A percentile compares a stretch with the other conserved stretches of the same genome.
Conservation (phyloP, 2,888 invertebrate species). For the Zhuqinia jingwanae region DNA sequence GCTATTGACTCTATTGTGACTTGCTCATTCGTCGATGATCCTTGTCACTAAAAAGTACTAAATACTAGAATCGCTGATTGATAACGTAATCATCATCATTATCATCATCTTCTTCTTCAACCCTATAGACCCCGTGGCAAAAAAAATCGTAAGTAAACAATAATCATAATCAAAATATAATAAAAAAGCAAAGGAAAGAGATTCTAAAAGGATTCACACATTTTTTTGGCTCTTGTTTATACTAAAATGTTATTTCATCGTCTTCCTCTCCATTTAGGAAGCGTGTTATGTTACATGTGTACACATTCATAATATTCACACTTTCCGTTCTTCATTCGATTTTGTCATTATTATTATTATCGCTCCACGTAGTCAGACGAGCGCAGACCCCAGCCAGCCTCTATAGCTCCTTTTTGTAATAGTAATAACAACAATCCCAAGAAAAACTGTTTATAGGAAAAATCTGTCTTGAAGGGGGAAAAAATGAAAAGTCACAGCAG, state of each 20-base stretch:
- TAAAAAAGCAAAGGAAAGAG: background rate
- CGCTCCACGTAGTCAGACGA: background rate
- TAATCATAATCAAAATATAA: slow-evolving; percentile 1
- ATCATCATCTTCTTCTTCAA: background rate
- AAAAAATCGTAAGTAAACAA: slow-evolving; percentile 45
- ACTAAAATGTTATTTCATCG: slow-evolving; percentile 13
- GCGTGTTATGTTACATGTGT: background rate
- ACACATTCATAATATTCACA: slow-evolving; percentile 12
- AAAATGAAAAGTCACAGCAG: background rate
- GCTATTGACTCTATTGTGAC: no score
- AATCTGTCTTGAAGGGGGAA: slow-evolving; percentile 51
- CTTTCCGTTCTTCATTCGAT: slow-evolving; percentile 45
- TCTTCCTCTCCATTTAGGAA: background rate
- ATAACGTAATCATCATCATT: slow-evolving; percentile 2
- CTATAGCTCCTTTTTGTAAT: background rate
- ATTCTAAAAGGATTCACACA: background rate
- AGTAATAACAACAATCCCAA: slow-evolving; percentile 46
- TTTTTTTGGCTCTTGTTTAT: slow-evolving; percentile 16
- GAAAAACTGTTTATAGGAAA: slow-evolving; percentile 51
- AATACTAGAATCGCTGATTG: background rate
- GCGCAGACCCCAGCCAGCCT: slow-evolving; percentile 25
- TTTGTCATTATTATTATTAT: slow-evolving; percentile 9
- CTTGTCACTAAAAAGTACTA: background rate
- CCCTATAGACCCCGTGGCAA: background rate
- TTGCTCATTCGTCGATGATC: background rate